Evolutionary conservation across 2,113 vertebrate species (phyloP).

Genomic region (Ochotona curzoniae): DNA sequence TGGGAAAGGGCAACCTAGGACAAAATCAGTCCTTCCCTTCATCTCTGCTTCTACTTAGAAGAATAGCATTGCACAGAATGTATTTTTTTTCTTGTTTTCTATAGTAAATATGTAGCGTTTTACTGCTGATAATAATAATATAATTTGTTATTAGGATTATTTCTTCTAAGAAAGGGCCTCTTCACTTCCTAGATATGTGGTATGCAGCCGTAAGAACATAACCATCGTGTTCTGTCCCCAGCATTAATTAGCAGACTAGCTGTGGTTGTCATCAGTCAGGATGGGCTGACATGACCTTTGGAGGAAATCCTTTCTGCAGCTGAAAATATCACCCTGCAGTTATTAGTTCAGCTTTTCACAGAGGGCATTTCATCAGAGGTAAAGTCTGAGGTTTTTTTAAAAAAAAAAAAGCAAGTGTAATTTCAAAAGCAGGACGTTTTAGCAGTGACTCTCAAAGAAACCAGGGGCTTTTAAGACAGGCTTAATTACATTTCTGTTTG

Average conservation of each 20-base stretch:
- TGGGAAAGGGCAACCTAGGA: neutral
- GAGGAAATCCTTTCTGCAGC: conserved; percentile 42
- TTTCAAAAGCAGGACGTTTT: conserved; percentile 7
- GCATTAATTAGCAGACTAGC: neutral
- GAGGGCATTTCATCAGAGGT: conserved; percentile 45
- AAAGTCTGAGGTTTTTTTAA: conserved; percentile 4
- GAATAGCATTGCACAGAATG: neutral
- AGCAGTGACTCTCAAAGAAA: conserved; percentile 6
- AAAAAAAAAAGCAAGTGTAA: conserved; percentile 19
- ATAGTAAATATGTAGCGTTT: neutral
- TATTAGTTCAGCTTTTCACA: conserved; percentile 29
- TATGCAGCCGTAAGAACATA: conserved; percentile 8
- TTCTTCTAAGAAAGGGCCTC: conserved; percentile 15
- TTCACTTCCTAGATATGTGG: neutral
- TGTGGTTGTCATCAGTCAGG: neutral
- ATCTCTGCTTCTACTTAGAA: neutral
- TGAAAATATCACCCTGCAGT: conserved; percentile 16
- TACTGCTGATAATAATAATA: neutral
- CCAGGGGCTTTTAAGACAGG: conserved; percentile 15
- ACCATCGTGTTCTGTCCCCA: neutral
- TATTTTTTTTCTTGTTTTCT: neutral
- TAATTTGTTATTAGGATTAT: neutral
- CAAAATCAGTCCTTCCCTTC: neutral
- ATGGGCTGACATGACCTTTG: neutral
- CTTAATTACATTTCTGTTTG: conserved; percentile 7